These are phyloP conservation scores for Haliclystus octoradiatus DNA, from an alignment of 30 jellyfish, hydroid and myxozoan species.

Conservation along the genomic window DNA sequence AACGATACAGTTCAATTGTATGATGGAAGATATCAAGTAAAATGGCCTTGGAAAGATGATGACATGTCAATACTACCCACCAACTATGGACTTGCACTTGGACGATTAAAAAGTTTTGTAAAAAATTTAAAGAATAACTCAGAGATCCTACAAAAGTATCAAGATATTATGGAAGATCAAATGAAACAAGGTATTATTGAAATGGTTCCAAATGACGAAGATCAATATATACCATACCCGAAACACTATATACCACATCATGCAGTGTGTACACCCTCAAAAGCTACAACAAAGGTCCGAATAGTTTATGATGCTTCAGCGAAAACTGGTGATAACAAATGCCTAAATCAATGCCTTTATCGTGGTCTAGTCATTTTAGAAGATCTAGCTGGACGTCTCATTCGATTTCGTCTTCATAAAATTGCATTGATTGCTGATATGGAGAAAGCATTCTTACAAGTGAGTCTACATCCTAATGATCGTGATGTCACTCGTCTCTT, in stretches of 20 bases:
- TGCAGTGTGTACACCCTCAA: conserved; percentile 11
- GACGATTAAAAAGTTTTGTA: conserved; percentile 3
- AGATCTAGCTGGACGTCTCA: conserved; percentile 12
- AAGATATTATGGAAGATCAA: conserved; percentile 16
- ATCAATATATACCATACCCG: no score
- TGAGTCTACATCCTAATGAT: conserved; percentile 15
- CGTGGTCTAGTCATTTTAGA: conserved; percentile 18
- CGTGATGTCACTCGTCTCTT: conserved; percentile 48
- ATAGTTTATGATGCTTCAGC: conserved; percentile 18
- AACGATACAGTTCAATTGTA: conserved; percentile 6
- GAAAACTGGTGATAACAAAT: no score
- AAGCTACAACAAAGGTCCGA: conserved; percentile 36
- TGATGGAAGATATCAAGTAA: conserved; percentile 13
- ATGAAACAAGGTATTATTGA: no score
- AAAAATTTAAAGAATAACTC: conserved; percentile 1
- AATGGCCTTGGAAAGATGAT: conserved; percentile 30
- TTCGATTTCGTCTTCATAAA: conserved; percentile 19
- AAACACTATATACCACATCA: conserved; percentile 27
- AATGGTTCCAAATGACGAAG: no score
- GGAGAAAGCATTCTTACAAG: conserved; percentile 12
- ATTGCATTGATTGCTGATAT: conserved; percentile 45
- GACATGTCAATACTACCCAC: neutral
- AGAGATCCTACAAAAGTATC: neutral
- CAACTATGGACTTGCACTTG: conserved; percentile 7
- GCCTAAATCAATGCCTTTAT: no score